Evolutionary conservation across 1,140 invertebrate species (phyloP).

Genomic region (Sitobion miscanthi): DNA sequence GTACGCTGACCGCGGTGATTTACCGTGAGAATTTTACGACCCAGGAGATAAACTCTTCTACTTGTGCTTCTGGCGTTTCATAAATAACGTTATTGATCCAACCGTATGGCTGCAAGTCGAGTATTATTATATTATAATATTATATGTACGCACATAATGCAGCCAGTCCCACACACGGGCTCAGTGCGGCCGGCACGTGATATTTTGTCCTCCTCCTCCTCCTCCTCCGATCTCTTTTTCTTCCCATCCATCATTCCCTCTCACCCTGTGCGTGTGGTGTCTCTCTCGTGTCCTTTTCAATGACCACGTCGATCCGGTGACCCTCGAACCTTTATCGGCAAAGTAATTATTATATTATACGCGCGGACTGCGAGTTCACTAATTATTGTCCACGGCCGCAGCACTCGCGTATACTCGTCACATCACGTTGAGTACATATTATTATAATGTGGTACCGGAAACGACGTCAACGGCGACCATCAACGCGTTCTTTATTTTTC

Average conservation of each 20-base stretch:
- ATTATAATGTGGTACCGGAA: neutral
- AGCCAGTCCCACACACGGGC: neutral
- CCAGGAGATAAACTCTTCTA: constrained; percentile 27
- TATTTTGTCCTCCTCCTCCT: neutral
- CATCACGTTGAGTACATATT: neutral
- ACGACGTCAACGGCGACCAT: neutral
- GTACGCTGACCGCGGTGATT: constrained; percentile 41
- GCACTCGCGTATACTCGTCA: neutral
- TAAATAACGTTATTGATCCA: constrained; percentile 53
- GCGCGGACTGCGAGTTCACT: neutral
- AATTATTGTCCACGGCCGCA: neutral
- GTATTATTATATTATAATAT: constrained; percentile 14
- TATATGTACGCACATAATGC: neutral
- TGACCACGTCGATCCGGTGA: constrained; percentile 21
- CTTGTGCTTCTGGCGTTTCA: constrained; percentile 55
- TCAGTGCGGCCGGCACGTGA: constrained; percentile 23
- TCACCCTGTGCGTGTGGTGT: neutral
- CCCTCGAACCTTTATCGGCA: neutral
- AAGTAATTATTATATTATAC: neutral
- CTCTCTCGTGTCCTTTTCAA: neutral
- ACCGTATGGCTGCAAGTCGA: neutral
- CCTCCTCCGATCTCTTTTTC: constrained; percentile 5
- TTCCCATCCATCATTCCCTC: neutral
- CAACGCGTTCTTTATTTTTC: neutral
- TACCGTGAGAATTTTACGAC: constrained; percentile 54